phyloP scores from a whole-genome alignment of 2,888 invertebrate genomes.

The Entomobrya multifasciata region DNA sequence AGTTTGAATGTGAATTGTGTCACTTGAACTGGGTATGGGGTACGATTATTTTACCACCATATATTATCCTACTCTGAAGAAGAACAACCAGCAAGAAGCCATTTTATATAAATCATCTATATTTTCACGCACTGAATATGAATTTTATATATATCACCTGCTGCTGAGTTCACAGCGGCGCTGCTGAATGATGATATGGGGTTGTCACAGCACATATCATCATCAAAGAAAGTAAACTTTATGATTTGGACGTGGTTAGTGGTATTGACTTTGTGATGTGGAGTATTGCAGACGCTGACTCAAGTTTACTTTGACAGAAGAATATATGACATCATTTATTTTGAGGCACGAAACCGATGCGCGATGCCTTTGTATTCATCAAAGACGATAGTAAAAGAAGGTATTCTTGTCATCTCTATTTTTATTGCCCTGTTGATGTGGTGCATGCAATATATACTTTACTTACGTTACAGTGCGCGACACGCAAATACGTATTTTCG shows the following conservation, averaged over 20 bases:
- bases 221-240: slow-evolving; percentile 34
- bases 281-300: no score
- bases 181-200: no score
- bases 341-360: no score
- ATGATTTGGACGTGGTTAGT: slow-evolving; percentile 3
- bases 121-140: background rate
- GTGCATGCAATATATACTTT: no score
- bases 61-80: no score
- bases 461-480: no score
- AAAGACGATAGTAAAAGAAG: background rate
- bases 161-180: slow-evolving; percentile 27
- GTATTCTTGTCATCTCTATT: slow-evolving; percentile 31
- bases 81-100: no score
- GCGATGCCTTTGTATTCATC: no score
- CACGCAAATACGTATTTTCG: no score
- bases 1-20: slow-evolving; percentile 66
- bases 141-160: slow-evolving; percentile 6
- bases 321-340: slow-evolving; percentile 9
- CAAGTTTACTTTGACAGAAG: no score
- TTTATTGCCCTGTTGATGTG: slow-evolving; percentile 17
- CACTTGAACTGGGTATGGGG: slow-evolving; percentile 44
- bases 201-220: background rate
- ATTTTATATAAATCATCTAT: no score
- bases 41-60: slow-evolving; percentile 29
- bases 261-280: no score